A percentile compares a stretch with the other conserved stretches of the same genome.
These are phyloP conservation scores for Syritta pipiens DNA, from an alignment of 2,888 invertebrate genomes.

Conservation along the genomic window DNA sequence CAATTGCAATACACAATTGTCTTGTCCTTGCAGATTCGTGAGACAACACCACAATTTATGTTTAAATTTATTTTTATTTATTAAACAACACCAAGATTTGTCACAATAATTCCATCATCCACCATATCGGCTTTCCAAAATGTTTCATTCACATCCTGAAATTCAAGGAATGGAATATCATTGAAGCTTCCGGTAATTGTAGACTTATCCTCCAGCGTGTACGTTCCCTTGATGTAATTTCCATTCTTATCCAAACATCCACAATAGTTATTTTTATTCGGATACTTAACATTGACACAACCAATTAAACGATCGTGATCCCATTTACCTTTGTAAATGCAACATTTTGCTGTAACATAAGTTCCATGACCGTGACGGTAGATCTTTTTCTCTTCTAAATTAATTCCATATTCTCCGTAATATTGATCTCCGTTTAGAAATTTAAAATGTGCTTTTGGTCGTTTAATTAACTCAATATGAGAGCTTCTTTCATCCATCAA, in stretches of 20 bases:
- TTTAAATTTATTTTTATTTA: not conserved
- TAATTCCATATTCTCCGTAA: conserved; percentile 20
- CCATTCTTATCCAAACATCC: conserved; percentile 16
- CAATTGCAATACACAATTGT: too few species aligned
- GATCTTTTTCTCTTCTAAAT: not conserved
- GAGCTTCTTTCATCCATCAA: too few species aligned
- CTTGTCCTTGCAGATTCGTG: too few species aligned
- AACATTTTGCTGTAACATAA: conserved; percentile 10
- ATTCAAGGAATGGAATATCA: not conserved
- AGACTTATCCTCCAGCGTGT: not conserved
- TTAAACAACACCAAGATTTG: not conserved
- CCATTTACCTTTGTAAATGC: conserved; percentile 37
- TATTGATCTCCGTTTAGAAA: conserved; percentile 39
- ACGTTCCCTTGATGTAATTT: not conserved
- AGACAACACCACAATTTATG: too few species aligned
- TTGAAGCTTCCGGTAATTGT: not conserved
- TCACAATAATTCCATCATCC: not conserved
- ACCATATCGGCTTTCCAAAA: not conserved
- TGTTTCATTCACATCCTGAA: conserved; percentile 14
- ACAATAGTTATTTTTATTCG: not conserved
- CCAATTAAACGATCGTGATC: not conserved
- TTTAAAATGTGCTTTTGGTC: conserved; percentile 9
- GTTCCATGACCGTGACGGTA: conserved; percentile 38
- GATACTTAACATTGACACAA: conserved; percentile 5
- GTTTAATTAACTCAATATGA: not conserved